Percentiles rank a stretch among this genome's conserved stretches.
phyloP scores from a whole-genome alignment of 1,140 invertebrate species.

The Scaptomyza montana region DNA sequence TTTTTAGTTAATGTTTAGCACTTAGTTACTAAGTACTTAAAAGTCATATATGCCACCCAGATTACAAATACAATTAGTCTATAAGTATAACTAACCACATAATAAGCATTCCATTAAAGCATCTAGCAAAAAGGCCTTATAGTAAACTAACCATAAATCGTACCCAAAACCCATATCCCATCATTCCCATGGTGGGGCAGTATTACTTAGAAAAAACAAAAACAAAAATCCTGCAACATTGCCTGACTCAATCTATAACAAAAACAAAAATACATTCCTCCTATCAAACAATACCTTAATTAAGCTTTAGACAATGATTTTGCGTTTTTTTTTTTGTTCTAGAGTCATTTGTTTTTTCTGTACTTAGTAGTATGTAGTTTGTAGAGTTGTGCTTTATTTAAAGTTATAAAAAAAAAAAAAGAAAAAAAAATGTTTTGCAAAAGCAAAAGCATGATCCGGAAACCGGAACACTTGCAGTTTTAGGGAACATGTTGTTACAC shows the following conservation, averaged over 20 bases:
- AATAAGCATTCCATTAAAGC: slow-evolving; percentile 67
- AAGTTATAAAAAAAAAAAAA: no score
- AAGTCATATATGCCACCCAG: slow-evolving; percentile 17
- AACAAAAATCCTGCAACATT: slow-evolving; percentile 16
- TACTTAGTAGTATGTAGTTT: slow-evolving; percentile 27
- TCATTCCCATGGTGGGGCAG: slow-evolving; percentile 34
- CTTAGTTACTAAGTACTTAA: slow-evolving; percentile 74
- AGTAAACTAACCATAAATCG: not conserved
- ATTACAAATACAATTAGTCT: slow-evolving; percentile 58
- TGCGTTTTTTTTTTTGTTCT: slow-evolving; percentile 19
- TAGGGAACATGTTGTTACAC: no score
- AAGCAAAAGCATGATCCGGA: not conserved
- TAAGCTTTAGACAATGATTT: slow-evolving; percentile 35
- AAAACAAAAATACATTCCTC: slow-evolving; percentile 18
- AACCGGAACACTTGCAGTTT: no score
- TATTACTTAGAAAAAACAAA: slow-evolving; percentile 39
- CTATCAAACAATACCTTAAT: slow-evolving; percentile 24
- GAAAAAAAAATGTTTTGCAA: no score
- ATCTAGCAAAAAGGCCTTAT: slow-evolving; percentile 29
- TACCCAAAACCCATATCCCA: not conserved
- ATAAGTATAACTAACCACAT: slow-evolving; percentile 54
- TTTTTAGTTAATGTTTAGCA: slow-evolving; percentile 63
- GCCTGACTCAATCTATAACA: slow-evolving; percentile 15
- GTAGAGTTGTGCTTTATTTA: slow-evolving; percentile 28
- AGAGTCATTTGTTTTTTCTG: slow-evolving; percentile 18